These are phyloP conservation scores for Percopsis omiscomaycus DNA, from an alignment of 2,797 vertebrate species.

Conservation along the genomic window DNA sequence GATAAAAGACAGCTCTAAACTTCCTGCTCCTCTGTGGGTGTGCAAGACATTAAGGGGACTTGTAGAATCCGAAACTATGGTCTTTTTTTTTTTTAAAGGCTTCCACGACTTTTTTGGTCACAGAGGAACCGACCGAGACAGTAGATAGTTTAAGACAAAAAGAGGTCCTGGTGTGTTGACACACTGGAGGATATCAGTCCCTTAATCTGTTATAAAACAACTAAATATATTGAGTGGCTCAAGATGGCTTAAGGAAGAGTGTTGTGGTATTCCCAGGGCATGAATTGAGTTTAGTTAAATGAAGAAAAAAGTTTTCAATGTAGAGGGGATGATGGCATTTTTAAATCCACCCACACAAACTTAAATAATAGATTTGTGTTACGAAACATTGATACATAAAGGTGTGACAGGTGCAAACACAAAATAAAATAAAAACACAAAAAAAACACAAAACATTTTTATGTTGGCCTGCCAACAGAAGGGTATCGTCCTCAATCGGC, in stretches of 20 bases:
- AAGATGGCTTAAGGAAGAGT: conserved; percentile 14
- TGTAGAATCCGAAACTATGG: conserved; percentile 25
- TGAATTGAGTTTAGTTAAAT: background rate
- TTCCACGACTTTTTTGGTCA: conserved; percentile 16
- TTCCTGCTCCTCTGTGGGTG: conserved; percentile 49
- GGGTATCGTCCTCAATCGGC: background rate
- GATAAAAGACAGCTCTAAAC: conserved; percentile 59
- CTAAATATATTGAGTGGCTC: conserved; percentile 34
- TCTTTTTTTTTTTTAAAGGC: conserved; percentile 29
- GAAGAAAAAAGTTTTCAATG: no score
- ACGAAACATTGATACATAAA: no score
- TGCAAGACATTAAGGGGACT: conserved; percentile 33
- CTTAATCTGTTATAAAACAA: conserved; percentile 52
- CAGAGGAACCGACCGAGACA: background rate
- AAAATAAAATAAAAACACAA: no score
- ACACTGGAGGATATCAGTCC: conserved; percentile 25
- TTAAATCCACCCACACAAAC: no score
- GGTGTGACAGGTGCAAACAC: no score
- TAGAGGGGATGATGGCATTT: background rate
- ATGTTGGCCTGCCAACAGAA: background rate
- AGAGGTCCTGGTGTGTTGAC: conserved; percentile 29
- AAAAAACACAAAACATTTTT: no score
- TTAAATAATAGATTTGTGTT: no score
- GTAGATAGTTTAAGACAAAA: background rate
- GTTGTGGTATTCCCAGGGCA: conserved; percentile 17